A percentile compares a stretch with the other conserved stretches of the same genome.
Conservation (phyloP, 2,888 invertebrate species). For the Himalopsyche anomala region DNA sequence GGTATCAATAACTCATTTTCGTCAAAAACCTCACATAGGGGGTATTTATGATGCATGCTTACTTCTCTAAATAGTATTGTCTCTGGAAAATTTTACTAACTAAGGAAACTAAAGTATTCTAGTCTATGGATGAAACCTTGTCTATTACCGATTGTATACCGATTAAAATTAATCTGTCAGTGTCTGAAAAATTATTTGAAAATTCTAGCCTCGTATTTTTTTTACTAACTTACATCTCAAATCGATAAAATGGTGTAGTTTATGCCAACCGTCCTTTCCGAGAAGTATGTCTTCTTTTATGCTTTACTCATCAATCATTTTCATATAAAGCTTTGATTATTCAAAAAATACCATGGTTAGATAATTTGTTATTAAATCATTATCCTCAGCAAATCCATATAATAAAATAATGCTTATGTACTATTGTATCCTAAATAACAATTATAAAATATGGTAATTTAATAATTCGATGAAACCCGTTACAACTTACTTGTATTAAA, state of each 20-base stretch:
- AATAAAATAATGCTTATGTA: background rate
- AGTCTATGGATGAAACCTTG: background rate
- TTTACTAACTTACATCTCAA: slow-evolving; percentile 4
- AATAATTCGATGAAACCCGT: background rate
- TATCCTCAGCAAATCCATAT: background rate
- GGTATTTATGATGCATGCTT: no score
- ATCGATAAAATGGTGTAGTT: background rate
- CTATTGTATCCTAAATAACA: background rate
- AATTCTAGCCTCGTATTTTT: background rate
- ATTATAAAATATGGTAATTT: background rate
- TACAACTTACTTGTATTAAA: background rate
- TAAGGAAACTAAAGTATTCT: no score
- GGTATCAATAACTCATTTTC: no score
- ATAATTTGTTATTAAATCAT: background rate
- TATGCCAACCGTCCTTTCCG: background rate
- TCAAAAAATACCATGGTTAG: background rate
- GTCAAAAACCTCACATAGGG: no score
- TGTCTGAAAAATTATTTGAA: background rate
- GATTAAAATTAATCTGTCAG: slow-evolving; percentile 5
- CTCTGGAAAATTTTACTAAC: no score
- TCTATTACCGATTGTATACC: slow-evolving; percentile 20
- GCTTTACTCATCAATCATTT: background rate
- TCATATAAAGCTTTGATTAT: background rate
- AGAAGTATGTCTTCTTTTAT: background rate
- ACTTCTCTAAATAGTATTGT: no score